Percentiles rank a stretch among this genome's conserved stretches.
These are phyloP conservation scores for Lepus timidus DNA, from an alignment of 2,113 vertebrate genomes.

Conservation along the genomic window DNA sequence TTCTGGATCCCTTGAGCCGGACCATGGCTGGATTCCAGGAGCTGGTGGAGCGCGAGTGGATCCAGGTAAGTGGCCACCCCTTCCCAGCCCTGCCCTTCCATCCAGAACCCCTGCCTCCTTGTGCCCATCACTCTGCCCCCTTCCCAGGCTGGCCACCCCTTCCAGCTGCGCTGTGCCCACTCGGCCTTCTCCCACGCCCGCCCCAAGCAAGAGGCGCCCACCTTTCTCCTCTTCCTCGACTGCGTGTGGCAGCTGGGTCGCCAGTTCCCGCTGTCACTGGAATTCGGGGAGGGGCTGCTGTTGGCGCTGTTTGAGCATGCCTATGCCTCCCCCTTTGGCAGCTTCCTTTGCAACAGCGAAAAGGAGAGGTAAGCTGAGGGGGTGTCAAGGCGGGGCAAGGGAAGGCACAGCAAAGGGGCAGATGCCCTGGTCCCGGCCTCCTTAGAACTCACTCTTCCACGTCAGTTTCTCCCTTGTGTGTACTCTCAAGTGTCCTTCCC, in stretches of 20 bases:
- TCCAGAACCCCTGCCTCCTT: background rate
- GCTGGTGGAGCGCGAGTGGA: constrained; percentile 93
- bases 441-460: background rate
- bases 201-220: constrained; percentile 90
- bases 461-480: background rate
- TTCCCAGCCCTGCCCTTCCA: background rate
- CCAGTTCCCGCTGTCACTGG: constrained; percentile 93
- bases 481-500: background rate
- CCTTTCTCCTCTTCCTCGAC: constrained; percentile 94
- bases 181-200: constrained; percentile 90
- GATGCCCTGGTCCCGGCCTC: background rate
- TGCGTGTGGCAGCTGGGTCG: constrained; percentile 93
- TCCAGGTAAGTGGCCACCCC: constrained; percentile 88
- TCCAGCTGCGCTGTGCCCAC: constrained; percentile 91
- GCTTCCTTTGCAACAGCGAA: constrained; percentile 93
- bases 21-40: constrained; percentile 91
- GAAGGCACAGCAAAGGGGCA: background rate
- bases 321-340: constrained; percentile 92
- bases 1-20: constrained; percentile 91
- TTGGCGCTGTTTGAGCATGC: constrained; percentile 90
- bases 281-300: constrained; percentile 91
- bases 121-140: background rate
- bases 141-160: constrained; percentile 92
- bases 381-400: accelerated
- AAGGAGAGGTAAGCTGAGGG: constrained; percentile 88